Evolutionary conservation across 2,113 vertebrate species (phyloP).

Genomic region (Stegastes partitus): DNA sequence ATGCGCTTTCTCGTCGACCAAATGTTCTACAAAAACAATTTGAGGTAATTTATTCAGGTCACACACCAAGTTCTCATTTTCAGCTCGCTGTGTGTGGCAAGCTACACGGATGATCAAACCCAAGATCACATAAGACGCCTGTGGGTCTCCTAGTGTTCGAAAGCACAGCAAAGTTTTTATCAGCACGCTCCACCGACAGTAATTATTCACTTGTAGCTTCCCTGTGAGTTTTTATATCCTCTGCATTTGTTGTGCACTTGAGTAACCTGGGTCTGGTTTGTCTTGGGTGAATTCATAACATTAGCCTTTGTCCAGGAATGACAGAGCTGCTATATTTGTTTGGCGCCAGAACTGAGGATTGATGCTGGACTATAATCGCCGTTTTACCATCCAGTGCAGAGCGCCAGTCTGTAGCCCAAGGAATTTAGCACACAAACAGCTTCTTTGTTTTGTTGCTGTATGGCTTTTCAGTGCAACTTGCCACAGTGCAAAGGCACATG

Average conservation of each 20-base stretch:
- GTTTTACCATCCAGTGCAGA: conserved; percentile 32
- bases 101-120: not conserved
- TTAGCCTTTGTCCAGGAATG: not conserved
- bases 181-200: not conserved
- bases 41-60: conserved; percentile 44
- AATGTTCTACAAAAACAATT: conserved; percentile 13
- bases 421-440: conserved; percentile 49
- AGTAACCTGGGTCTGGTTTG: conserved; percentile 8
- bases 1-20: not conserved
- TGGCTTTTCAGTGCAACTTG: conserved; percentile 8
- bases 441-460: conserved; percentile 56
- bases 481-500: conserved; percentile 3
- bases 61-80: conserved; percentile 17
- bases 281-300: conserved; percentile 21
- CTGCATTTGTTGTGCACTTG: not conserved
- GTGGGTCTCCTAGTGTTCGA: not conserved
- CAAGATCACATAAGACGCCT: conserved; percentile 28
- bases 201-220: not conserved
- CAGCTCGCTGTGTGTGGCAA: not conserved
- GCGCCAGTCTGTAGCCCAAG: conserved; percentile 17
- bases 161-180: conserved; percentile 6
- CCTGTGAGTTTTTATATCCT: not conserved
- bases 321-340: conserved; percentile 26
- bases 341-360: not conserved
- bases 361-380: conserved; percentile 48